phyloP scores from a whole-genome alignment of 2,888 invertebrate genomes.

The Malthinus flaveolus region DNA sequence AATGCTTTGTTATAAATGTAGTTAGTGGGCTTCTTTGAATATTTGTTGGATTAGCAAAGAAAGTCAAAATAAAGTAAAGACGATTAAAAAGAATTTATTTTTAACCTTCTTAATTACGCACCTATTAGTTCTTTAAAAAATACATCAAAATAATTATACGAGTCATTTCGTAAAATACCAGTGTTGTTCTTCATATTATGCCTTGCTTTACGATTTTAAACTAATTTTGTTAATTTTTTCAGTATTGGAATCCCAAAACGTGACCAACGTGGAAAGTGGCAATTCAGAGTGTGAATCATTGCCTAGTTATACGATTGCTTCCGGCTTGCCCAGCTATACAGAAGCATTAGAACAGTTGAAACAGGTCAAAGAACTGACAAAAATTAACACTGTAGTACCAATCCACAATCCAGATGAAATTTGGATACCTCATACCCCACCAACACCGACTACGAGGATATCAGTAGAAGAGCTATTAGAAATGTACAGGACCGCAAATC shows the following conservation, averaged over 20 bases:
- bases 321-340: conserved; percentile 67
- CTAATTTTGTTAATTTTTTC: conserved; percentile 23
- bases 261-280: conserved; percentile 48
- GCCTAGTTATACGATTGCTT: conserved; percentile 66
- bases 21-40: no score
- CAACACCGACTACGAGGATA: conserved; percentile 40
- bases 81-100: no score
- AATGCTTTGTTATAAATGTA: no score
- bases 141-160: no score
- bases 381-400: conserved; percentile 17
- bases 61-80: no score
- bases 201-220: neutral
- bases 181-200: neutral
- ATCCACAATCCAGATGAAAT: conserved; percentile 19
- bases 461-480: conserved; percentile 52
- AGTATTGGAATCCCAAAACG: conserved; percentile 53
- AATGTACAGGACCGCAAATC: conserved; percentile 40
- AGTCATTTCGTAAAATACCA: no score
- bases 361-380: conserved; percentile 46
- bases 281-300: conserved; percentile 49
- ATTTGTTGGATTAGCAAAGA: no score
- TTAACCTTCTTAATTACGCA: no score
- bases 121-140: no score
- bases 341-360: conserved; percentile 65
- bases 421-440: conserved; percentile 37